These are phyloP conservation scores for Limenitis arthemis DNA, from an alignment of 2,888 invertebrate species.

Conservation along the genomic window DNA sequence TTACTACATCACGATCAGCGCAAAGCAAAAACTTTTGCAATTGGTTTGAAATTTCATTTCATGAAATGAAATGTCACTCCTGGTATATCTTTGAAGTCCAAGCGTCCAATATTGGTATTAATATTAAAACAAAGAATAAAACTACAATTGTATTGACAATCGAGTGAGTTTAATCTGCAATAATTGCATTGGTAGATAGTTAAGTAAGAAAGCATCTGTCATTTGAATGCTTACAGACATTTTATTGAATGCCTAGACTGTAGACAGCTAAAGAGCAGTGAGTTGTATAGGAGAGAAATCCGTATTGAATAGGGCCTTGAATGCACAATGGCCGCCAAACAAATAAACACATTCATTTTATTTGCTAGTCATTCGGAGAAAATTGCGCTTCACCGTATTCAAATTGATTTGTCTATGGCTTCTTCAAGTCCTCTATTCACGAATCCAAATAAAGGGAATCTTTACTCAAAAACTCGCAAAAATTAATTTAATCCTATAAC, in stretches of 20 bases:
- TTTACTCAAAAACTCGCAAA: no score
- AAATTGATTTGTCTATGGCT: not conserved
- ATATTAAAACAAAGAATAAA: no score
- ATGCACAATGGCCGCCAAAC: constrained; percentile 2
- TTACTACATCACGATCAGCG: no score
- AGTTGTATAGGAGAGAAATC: constrained; percentile 17
- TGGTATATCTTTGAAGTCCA: no score
- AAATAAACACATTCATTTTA: constrained; percentile 5
- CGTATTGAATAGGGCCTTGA: constrained; percentile 6
- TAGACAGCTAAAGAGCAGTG: not conserved
- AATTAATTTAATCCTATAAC: no score
- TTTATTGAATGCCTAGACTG: constrained; percentile 2
- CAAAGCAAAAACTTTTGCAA: no score
- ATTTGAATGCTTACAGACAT: not conserved
- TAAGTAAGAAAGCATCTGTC: not conserved
- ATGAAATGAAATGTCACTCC: no score
- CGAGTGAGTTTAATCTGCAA: not conserved
- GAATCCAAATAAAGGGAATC: no score
- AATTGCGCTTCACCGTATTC: not conserved
- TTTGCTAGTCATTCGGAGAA: constrained; percentile 1
- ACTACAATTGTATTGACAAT: constrained; percentile 1
- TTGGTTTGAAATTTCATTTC: no score
- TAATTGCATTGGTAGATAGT: not conserved
- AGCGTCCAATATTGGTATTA: no score
- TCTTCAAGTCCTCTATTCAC: not conserved